Conservation (phyloP, 2,888 invertebrate genomes). For the Callyntrura sp. region DNA sequence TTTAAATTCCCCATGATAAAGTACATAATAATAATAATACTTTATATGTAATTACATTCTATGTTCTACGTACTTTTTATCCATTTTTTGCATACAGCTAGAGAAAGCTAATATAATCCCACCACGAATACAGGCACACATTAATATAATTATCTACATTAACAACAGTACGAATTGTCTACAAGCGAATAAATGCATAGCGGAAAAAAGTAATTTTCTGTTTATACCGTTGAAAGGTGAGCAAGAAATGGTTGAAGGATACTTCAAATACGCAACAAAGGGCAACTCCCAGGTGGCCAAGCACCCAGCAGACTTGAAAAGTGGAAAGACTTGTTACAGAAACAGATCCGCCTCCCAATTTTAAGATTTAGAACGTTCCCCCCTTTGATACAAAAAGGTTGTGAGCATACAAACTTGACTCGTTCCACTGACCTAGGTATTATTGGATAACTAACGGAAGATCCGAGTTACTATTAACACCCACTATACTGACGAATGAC, state of each 20-base stretch:
- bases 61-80: conserved; percentile 78
- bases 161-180: conserved; percentile 58
- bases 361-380: neutral
- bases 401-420: neutral
- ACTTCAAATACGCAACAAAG: conserved; percentile 13
- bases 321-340: conserved; percentile 14
- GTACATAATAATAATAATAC: conserved; percentile 34
- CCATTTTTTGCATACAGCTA: conserved; percentile 80
- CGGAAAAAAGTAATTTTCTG: conserved; percentile 20
- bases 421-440: neutral
- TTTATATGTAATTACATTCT: conserved; percentile 54
- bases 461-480: neutral
- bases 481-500: neutral
- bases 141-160: conserved; percentile 54
- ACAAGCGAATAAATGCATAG: conserved; percentile 36
- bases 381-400: neutral
- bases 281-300: neutral
- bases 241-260: conserved; percentile 66
- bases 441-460: neutral
- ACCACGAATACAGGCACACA: conserved; percentile 56
- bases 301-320: neutral
- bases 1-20: neutral
- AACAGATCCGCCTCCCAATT: neutral
- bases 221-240: conserved; percentile 69
- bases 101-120: conserved; percentile 77